Conservation (phyloP, 2,888 invertebrate genomes). For the Cartodere bifasciata region DNA sequence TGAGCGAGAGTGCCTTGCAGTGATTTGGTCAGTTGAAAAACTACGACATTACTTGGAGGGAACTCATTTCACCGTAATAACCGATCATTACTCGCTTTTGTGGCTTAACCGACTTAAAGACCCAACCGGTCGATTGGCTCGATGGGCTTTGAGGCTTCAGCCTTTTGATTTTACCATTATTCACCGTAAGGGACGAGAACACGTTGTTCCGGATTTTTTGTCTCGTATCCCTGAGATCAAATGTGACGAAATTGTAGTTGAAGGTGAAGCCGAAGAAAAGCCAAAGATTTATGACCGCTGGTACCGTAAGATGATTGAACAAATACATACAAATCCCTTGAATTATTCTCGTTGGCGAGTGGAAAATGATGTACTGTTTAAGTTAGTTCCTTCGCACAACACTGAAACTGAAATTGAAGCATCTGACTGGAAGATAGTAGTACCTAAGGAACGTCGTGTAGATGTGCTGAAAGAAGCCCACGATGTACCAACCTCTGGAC, state of each 20-base stretch:
- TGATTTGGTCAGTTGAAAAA: constrained; percentile 13
- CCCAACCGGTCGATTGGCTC: constrained; percentile 3
- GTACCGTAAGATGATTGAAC: too few relatives aligned
- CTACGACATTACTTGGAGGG: constrained; percentile 14
- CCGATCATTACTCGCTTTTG: constrained; percentile 12
- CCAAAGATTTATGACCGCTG: too few relatives aligned
- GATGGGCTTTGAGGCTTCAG: constrained; percentile 11
- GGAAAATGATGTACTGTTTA: too few relatives aligned
- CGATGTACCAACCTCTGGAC: constrained; percentile 4
- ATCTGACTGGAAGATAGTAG: constrained; percentile 7
- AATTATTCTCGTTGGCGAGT: too few relatives aligned
- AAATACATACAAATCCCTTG: too few relatives aligned
- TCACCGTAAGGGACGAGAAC: constrained; percentile 11
- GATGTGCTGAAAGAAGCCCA: too few relatives aligned
- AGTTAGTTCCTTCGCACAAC: neutral
- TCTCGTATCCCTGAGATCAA: too few relatives aligned
- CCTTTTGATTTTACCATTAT: constrained; percentile 11
- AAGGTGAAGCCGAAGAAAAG: too few relatives aligned
- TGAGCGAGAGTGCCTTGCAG: constrained; percentile 14
- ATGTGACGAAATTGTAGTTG: too few relatives aligned
- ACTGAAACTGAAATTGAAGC: too few relatives aligned
- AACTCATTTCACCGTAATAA: constrained; percentile 13
- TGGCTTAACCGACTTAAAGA: constrained; percentile 9
- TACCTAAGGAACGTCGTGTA: constrained; percentile 1
- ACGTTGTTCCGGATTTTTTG: constrained; percentile 5